These are phyloP conservation scores for Nasonia longicornis DNA, from an alignment of 1,140 invertebrate genomes.

Conservation along the genomic window DNA sequence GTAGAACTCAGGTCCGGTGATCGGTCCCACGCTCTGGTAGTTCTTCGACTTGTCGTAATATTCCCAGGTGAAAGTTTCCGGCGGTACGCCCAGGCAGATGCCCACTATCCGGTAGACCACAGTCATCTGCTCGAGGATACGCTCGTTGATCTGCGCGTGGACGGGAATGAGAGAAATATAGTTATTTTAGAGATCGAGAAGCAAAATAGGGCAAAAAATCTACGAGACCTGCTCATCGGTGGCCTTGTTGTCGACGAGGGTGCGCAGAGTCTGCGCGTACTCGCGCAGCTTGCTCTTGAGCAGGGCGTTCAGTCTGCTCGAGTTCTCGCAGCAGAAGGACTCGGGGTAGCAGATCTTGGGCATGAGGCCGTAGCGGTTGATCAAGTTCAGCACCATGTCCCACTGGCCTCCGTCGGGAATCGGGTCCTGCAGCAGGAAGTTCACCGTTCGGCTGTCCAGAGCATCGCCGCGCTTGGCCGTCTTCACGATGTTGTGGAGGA, in stretches of 20 bases:
- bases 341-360: conserved; percentile 91
- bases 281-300: conserved; percentile 89
- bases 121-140: conserved; percentile 77
- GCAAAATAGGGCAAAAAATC: background rate
- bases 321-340: conserved; percentile 81
- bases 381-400: conserved; percentile 90
- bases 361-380: conserved; percentile 88
- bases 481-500: conserved; percentile 84
- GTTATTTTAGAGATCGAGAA: background rate
- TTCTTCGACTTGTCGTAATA: conserved; percentile 89
- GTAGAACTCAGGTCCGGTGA: conserved; percentile 86
- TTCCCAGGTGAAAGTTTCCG: conserved; percentile 86
- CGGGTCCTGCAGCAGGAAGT: conserved; percentile 84
- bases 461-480: conserved; percentile 80
- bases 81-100: conserved; percentile 85
- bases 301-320: conserved; percentile 80
- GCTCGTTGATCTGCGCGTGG: conserved; percentile 65
- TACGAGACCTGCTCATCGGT: conserved; percentile 71
- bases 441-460: conserved; percentile 82
- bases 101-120: conserved; percentile 86
- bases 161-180: no score
- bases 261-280: conserved; percentile 79
- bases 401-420: conserved; percentile 90
- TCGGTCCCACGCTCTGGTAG: conserved; percentile 80
- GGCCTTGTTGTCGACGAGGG: conserved; percentile 72